A percentile compares a stretch with the other conserved stretches of the same genome.
phyloP scores from a whole-genome alignment of 2,113 vertebrate genomes.

The Dermatemys mawii region DNA sequence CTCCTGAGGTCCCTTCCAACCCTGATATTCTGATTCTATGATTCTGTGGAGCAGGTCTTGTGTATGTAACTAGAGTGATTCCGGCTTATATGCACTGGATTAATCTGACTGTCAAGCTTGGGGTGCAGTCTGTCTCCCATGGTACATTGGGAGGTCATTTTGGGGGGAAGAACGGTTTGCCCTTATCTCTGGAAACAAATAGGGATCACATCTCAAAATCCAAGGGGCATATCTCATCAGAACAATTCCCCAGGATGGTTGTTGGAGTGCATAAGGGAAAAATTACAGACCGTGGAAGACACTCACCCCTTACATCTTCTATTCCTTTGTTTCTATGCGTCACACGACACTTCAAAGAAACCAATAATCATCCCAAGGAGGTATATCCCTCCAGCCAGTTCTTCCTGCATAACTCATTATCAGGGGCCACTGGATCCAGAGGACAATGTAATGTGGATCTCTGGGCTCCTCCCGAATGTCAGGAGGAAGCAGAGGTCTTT shows the following conservation, averaged over 20 bases:
- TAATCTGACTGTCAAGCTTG: not conserved
- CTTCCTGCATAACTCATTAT: conserved; percentile 19
- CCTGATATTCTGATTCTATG: too few species aligned
- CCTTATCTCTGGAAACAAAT: not conserved
- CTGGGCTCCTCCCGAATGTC: conserved; percentile 46
- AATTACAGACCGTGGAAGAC: not conserved
- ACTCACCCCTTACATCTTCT: not conserved
- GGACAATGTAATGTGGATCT: conserved; percentile 6
- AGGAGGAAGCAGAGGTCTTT: conserved; percentile 70
- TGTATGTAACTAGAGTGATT: not conserved
- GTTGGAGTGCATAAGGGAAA: not conserved
- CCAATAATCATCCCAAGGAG: not conserved
- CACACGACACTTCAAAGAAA: not conserved
- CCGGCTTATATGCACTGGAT: not conserved
- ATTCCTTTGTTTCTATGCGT: not conserved
- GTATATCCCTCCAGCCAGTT: conserved; percentile 4
- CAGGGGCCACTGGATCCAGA: conserved; percentile 35
- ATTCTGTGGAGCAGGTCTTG: not conserved
- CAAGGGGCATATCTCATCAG: not conserved
- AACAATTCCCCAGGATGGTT: not conserved
- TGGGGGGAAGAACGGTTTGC: not conserved
- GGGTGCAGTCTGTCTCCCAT: not conserved
- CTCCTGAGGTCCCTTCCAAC: too few species aligned
- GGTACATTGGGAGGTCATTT: not conserved
- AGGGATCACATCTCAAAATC: not conserved